A percentile compares a stretch with the other conserved stretches of the same genome.
These are phyloP conservation scores for Corella eumyota DNA, from an alignment of 23 tunicate genomes.

Conservation along the genomic window DNA sequence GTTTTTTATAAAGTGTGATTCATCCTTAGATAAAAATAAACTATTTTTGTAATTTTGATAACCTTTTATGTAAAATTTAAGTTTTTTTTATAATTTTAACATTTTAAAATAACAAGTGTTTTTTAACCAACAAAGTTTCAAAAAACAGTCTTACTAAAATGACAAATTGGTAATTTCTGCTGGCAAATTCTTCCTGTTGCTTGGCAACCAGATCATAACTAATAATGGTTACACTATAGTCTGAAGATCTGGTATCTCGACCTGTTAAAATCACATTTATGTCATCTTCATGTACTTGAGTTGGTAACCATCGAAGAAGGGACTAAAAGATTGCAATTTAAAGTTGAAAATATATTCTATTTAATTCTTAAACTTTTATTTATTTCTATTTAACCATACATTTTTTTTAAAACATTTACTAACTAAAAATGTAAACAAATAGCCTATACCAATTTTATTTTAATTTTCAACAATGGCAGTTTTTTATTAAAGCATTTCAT, in stretches of 20 bases:
- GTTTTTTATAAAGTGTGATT: slow-evolving; percentile 80
- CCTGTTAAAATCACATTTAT: slow-evolving; percentile 39
- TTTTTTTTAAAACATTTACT: no score
- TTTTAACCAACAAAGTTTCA: not conserved
- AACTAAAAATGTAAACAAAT: no score
- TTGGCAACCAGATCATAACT: slow-evolving; percentile 56
- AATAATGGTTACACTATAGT: slow-evolving; percentile 27
- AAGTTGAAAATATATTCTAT: not conserved
- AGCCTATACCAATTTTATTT: no score
- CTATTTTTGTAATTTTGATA: not conserved
- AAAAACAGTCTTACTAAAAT: slow-evolving; percentile 24
- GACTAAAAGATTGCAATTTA: no score
- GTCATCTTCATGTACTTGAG: slow-evolving; percentile 23
- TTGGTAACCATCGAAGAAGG: slow-evolving; percentile 49
- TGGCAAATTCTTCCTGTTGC: slow-evolving; percentile 9
- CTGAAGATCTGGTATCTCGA: slow-evolving; percentile 8
- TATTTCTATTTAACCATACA: no score
- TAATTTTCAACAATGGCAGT: no score
- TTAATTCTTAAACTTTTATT: no score
- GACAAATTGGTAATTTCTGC: slow-evolving; percentile 19
- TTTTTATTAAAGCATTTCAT: no score
- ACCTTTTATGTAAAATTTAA: not conserved
- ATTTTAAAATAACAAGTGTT: not conserved
- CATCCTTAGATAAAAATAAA: slow-evolving; percentile 36
- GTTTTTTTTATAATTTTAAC: not conserved